A percentile compares a stretch with the other conserved stretches of the same genome.
Conservation (phyloP, 2,797 vertebrate species). For the Typhlichthys subterraneus region DNA sequence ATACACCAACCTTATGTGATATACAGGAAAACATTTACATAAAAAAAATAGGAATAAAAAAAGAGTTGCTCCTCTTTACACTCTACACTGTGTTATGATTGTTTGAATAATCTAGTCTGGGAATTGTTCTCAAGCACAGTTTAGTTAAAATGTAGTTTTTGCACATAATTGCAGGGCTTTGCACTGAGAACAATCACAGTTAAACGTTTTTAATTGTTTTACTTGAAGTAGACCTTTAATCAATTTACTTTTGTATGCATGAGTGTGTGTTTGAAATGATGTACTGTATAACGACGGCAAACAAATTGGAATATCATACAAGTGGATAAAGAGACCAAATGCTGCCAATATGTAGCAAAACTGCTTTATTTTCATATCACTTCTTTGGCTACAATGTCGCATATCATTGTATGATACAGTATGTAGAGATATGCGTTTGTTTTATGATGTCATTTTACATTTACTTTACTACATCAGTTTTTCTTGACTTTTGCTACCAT, state of each 20-base stretch:
- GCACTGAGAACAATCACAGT: constrained; percentile 35
- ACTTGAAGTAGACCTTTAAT: constrained; percentile 59
- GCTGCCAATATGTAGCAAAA: constrained; percentile 48
- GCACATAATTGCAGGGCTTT: constrained; percentile 40
- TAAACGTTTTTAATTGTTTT: constrained; percentile 35
- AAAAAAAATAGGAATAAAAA: too few species aligned
- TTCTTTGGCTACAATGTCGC: constrained; percentile 14
- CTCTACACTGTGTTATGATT: constrained; percentile 32
- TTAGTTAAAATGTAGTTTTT: constrained; percentile 34
- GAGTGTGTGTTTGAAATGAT: constrained; percentile 30
- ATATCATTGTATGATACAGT: too few species aligned
- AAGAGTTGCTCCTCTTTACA: not conserved
- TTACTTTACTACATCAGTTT: not conserved
- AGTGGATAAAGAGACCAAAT: constrained; percentile 68
- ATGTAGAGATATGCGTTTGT: not conserved
- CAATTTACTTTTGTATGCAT: constrained; percentile 25
- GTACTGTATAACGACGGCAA: constrained; percentile 21
- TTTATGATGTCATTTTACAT: not conserved
- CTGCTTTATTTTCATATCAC: constrained; percentile 28
- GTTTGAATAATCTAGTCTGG: constrained; percentile 37
- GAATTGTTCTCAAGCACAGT: constrained; percentile 38
- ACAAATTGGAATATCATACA: constrained; percentile 34
- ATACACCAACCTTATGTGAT: constrained; percentile 10
- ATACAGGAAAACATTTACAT: not conserved
- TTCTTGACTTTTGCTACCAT: not conserved